These are phyloP conservation scores for Lucilia sericata DNA, from an alignment of 1,140 invertebrate genomes.

Conservation along the genomic window DNA sequence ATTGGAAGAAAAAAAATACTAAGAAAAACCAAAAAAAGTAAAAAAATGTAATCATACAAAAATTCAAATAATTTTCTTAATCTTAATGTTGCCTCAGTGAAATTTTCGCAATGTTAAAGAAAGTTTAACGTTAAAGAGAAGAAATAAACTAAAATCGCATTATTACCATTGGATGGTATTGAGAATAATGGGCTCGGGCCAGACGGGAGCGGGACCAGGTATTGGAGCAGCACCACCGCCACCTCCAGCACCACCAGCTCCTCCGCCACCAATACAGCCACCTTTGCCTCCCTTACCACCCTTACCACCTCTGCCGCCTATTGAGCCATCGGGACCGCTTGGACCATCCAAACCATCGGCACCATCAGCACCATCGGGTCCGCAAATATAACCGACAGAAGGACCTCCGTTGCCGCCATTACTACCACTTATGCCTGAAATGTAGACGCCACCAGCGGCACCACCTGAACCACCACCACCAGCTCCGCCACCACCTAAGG, in stretches of 20 bases:
- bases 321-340: conserved; percentile 56
- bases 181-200: conserved; percentile 48
- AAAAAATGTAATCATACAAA: background rate
- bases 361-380: conserved; percentile 59
- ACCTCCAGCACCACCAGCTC: conserved; percentile 62
- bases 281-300: conserved; percentile 63
- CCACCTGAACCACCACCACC: conserved; percentile 36
- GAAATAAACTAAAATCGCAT: no score
- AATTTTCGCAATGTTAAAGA: background rate
- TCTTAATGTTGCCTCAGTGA: conserved; percentile 1
- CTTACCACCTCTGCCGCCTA: conserved; percentile 63
- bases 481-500: conserved; percentile 49
- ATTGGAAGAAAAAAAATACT: conserved; percentile 49
- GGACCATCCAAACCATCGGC: conserved; percentile 58
- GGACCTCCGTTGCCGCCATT: conserved; percentile 55
- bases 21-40: conserved; percentile 47
- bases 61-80: conserved; percentile 24
- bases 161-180: conserved; percentile 34
- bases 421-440: conserved; percentile 55
- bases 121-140: background rate
- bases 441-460: conserved; percentile 51
- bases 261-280: conserved; percentile 65
- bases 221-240: conserved; percentile 52
- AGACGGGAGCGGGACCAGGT: conserved; percentile 37
- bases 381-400: conserved; percentile 52